These are phyloP conservation scores for Enteromius thamalakanensis DNA, from an alignment of 2,797 vertebrate species.

Conservation along the genomic window DNA sequence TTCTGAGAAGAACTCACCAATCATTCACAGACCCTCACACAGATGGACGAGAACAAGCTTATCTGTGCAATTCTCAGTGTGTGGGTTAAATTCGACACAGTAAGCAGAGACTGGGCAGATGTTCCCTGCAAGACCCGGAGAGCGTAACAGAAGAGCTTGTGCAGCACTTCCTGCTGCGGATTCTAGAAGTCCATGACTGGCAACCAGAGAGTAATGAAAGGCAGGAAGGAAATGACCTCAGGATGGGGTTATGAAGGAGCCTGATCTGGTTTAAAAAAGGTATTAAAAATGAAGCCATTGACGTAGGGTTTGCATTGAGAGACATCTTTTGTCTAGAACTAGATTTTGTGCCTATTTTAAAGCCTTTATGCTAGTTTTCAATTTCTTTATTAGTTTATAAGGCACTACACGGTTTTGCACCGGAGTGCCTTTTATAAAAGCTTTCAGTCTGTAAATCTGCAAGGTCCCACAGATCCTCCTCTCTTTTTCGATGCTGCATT, in stretches of 20 bases:
- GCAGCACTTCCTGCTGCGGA: conserved; percentile 28
- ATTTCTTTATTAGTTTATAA: background rate
- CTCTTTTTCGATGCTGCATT: background rate
- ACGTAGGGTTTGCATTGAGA: background rate
- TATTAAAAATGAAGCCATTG: background rate
- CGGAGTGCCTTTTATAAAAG: background rate
- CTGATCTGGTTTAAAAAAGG: background rate
- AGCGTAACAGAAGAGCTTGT: conserved; percentile 27
- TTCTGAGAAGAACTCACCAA: conserved; percentile 37
- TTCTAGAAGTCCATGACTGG: conserved; percentile 1
- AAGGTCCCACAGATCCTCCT: background rate
- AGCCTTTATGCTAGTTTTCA: background rate
- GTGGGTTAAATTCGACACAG: conserved; percentile 68
- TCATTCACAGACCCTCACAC: conserved; percentile 60
- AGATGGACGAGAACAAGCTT: conserved; percentile 60
- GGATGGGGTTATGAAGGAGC: background rate
- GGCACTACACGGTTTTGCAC: background rate
- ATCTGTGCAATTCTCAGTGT: conserved; percentile 62
- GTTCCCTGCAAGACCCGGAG: conserved; percentile 34
- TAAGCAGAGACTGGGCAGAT: conserved; percentile 46
- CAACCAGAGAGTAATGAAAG: background rate
- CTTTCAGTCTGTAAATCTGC: background rate
- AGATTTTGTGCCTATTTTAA: background rate
- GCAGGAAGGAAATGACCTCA: background rate
- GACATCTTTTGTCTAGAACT: background rate